Conservation (phyloP, 2,888 invertebrate genomes). For the Dendrolimus pini region DNA sequence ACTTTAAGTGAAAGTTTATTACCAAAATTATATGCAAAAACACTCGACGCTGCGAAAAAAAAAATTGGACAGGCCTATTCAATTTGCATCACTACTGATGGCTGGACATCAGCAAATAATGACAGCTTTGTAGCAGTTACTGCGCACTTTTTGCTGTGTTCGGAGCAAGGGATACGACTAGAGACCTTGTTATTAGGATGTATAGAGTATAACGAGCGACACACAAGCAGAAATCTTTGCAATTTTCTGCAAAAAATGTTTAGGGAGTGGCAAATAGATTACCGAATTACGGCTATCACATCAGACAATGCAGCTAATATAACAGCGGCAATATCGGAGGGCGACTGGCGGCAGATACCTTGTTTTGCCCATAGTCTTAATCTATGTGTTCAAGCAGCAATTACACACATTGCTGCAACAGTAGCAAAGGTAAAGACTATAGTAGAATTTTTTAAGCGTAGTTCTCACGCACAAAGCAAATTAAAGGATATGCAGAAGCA, state of each 20-base stretch:
- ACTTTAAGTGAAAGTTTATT: constrained; percentile 2
- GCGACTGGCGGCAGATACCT: constrained; percentile 1
- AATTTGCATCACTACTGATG: neutral
- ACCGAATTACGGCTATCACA: neutral
- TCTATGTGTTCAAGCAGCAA: neutral
- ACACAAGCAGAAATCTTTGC: constrained; percentile 1
- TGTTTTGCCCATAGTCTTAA: constrained; percentile 4
- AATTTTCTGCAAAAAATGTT: constrained; percentile 1
- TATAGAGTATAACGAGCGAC: neutral
- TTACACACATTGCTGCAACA: neutral
- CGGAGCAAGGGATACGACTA: no score
- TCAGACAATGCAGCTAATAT: no score
- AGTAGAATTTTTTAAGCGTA: no score
- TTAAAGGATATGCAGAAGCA: no score
- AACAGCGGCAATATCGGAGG: neutral
- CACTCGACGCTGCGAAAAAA: neutral
- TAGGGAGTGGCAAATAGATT: constrained; percentile 1
- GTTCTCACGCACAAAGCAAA: no score
- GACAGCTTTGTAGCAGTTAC: constrained; percentile 2
- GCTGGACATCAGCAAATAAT: constrained; percentile 3
- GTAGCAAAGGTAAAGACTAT: no score
- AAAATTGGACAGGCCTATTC: constrained; percentile 1
- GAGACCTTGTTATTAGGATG: no score
- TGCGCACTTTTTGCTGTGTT: neutral
- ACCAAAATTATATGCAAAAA: constrained; percentile 1